Evolutionary conservation across 2,888 invertebrate genomes (phyloP).

Genomic region (Pyrgus malvae): DNA sequence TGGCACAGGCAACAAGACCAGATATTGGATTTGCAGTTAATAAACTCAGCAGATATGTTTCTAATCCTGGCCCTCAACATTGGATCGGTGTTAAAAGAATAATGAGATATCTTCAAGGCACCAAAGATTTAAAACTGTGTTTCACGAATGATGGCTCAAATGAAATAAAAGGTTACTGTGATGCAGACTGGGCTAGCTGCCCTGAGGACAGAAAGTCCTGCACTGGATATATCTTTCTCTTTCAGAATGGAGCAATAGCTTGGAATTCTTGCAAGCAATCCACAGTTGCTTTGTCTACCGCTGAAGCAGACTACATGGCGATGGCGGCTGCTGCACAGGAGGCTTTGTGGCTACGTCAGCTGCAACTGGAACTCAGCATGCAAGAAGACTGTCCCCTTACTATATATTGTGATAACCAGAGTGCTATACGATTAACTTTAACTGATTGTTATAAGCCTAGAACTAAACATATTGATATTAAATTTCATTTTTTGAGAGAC

Average conservation of each 20-base stretch:
- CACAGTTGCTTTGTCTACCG: constrained; percentile 34
- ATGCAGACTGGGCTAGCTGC: constrained; percentile 40
- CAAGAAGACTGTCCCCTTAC: background rate
- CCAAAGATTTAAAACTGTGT: constrained; percentile 29
- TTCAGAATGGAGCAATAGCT: constrained; percentile 39
- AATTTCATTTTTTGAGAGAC: background rate
- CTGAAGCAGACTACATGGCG: constrained; percentile 38
- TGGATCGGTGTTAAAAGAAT: background rate
- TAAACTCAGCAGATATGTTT: background rate
- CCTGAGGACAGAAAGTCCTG: constrained; percentile 34
- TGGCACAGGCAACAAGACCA: background rate
- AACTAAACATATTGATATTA: background rate
- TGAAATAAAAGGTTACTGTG: constrained; percentile 32
- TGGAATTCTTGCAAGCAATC: constrained; percentile 39
- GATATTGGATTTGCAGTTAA: background rate
- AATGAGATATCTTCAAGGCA: background rate
- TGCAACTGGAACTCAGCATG: constrained; percentile 29
- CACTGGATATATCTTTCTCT: constrained; percentile 38
- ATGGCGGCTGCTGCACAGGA: constrained; percentile 34
- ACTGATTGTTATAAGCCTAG: background rate
- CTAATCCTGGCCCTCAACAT: background rate
- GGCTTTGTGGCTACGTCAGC: constrained; percentile 24
- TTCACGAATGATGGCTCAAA: constrained; percentile 13
- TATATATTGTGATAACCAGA: constrained; percentile 28
- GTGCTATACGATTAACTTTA: background rate